Percentiles rank a stretch among this genome's conserved stretches.
phyloP scores from a whole-genome alignment of 37 sponge, comb jelly and placozoan species.

The Haliclona indistincta region DNA sequence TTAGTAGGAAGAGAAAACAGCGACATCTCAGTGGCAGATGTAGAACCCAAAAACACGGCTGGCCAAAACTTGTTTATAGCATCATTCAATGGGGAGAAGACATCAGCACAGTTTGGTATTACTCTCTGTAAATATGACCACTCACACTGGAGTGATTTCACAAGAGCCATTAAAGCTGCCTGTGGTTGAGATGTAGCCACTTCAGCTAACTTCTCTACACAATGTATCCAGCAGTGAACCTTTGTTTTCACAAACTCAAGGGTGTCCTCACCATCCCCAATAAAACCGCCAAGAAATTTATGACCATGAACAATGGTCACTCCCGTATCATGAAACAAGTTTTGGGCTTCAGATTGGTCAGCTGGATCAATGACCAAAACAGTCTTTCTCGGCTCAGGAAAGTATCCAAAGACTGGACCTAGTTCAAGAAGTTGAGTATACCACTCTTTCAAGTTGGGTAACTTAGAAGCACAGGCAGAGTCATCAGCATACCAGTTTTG shows the following conservation, averaged over 20 bases:
- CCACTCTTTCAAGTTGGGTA: neutral
- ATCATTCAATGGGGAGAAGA: slow-evolving; percentile 7
- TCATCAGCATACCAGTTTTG: slow-evolving; percentile 6
- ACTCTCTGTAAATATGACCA: slow-evolving; percentile 33
- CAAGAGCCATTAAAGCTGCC: slow-evolving; percentile 16
- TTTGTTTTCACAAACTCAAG: neutral
- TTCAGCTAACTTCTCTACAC: neutral
- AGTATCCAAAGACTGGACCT: neutral
- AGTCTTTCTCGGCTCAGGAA: neutral
- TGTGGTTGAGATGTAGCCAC: slow-evolving; percentile 18
- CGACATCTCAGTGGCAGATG: neutral
- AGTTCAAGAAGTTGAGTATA: neutral
- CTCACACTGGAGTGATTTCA: slow-evolving; percentile 32
- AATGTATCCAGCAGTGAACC: neutral
- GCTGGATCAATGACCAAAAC: neutral
- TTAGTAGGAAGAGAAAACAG: neutral
- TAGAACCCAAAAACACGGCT: slow-evolving; percentile 1
- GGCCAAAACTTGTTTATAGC: slow-evolving; percentile 8
- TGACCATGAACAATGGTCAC: neutral
- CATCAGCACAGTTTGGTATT: slow-evolving; percentile 11
- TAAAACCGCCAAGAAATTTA: slow-evolving; percentile 20
- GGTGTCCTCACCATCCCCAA: slow-evolving; percentile 17
- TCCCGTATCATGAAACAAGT: neutral
- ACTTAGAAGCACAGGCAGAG: neutral
- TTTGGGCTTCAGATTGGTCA: neutral